Evolutionary conservation across 2,888 invertebrate species (phyloP).

Genomic region (Coleophora flavipennella): DNA sequence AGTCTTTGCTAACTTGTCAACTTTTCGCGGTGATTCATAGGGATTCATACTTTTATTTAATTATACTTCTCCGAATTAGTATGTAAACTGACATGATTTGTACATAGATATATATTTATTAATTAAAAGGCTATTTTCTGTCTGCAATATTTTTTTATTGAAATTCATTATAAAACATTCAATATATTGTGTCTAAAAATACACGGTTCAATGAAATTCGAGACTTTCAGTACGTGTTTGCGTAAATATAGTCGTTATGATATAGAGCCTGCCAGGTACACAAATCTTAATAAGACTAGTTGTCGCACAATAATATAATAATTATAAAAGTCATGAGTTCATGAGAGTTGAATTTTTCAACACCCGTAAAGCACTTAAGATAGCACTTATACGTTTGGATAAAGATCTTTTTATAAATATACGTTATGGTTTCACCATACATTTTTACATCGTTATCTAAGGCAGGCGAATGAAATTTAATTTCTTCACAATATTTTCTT

Average conservation of each 20-base stretch:
- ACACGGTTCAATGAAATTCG: conserved; percentile 39
- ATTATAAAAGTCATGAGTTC: background rate
- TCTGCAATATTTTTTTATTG: conserved; percentile 27
- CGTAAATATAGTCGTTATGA: conserved; percentile 5
- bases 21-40: too few species aligned
- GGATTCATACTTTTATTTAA: too few species aligned
- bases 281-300: conserved; percentile 8
- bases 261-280: conserved; percentile 8
- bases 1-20: too few species aligned
- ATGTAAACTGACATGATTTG: conserved; percentile 20
- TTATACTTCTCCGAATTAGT: conserved; percentile 10
- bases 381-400: too few species aligned
- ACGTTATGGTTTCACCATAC: conserved; percentile 7
- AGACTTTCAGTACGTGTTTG: conserved; percentile 34
- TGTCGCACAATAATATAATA: background rate
- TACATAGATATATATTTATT: conserved; percentile 29
- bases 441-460: background rate
- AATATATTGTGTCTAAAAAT: conserved; percentile 44
- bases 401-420: background rate
- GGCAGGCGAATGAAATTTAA: background rate
- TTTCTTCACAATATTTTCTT: background rate
- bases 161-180: conserved; percentile 19
- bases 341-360: background rate
- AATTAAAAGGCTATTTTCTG: conserved; percentile 50
- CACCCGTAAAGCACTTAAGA: background rate